Conservation (phyloP, 2,113 vertebrate genomes). For the Gorsachius goisagi region DNA sequence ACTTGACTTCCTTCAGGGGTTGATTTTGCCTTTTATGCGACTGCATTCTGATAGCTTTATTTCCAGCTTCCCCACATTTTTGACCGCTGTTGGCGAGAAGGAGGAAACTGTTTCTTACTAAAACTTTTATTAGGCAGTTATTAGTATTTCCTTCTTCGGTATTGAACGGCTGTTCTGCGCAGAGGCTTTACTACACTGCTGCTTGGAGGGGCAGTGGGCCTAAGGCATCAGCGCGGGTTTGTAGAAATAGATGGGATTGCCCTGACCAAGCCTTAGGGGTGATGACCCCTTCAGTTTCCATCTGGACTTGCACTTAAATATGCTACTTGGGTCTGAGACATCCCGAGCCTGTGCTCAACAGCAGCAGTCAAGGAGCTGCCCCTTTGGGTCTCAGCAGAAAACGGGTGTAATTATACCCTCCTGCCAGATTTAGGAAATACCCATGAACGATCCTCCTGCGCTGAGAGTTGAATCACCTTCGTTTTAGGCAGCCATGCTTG, state of each 20-base stretch:
- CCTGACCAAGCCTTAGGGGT: not conserved
- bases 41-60: conserved; percentile 34
- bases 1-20: not conserved
- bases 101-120: conserved; percentile 32
- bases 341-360: not conserved
- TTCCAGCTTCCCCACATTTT: conserved; percentile 34
- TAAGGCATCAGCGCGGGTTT: not conserved
- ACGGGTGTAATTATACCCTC: not conserved
- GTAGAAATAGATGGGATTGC: not conserved
- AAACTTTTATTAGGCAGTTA: conserved; percentile 38
- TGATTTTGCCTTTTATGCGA: conserved; percentile 7
- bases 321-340: not conserved
- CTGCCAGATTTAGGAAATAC: not conserved
- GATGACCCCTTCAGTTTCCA: accelerated
- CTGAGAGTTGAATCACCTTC: not conserved
- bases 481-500: not conserved
- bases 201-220: not conserved
- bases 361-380: not conserved
- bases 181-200: not conserved
- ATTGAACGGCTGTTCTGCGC: not conserved
- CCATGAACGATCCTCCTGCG: not conserved
- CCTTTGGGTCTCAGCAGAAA: not conserved
- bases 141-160: conserved; percentile 22
- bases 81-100: not conserved
- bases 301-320: not conserved